phyloP scores from a whole-genome alignment of 2,888 invertebrate genomes.

The Omphaloscelis lunosa region DNA sequence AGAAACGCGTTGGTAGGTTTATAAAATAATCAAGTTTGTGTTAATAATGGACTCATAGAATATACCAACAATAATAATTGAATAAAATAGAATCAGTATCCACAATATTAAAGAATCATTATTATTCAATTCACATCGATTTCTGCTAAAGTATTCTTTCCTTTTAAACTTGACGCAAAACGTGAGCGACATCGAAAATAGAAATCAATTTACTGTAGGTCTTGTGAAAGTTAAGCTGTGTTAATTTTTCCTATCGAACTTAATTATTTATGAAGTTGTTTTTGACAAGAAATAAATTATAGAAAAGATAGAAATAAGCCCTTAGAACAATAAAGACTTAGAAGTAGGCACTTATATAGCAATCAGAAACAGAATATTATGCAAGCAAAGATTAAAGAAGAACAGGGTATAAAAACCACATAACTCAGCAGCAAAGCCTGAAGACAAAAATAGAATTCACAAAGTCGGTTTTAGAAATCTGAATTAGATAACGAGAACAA shows the following conservation, averaged over 20 bases:
- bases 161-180: conserved; percentile 26
- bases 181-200: conserved; percentile 40
- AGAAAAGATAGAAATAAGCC: not conserved
- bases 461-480: conserved; percentile 18
- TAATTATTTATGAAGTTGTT: not conserved
- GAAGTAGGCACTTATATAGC: not conserved
- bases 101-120: not conserved
- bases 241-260: not conserved
- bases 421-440: not conserved
- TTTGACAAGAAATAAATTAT: not conserved
- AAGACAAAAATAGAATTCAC: conserved; percentile 18
- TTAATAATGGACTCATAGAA: not conserved
- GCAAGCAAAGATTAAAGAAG: not conserved
- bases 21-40: not conserved
- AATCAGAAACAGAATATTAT: not conserved
- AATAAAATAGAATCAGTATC: not conserved
- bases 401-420: not conserved
- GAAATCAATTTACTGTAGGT: conserved; percentile 29
- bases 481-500: conserved; percentile 29
- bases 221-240: not conserved
- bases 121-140: conserved; percentile 36
- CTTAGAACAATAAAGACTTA: not conserved
- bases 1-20: conserved; percentile 5
- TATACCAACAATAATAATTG: no score
- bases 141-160: conserved; percentile 24